These are phyloP conservation scores for Brachionus calyciflorus DNA, from an alignment of 1,140 invertebrate species.

Conservation along the genomic window DNA sequence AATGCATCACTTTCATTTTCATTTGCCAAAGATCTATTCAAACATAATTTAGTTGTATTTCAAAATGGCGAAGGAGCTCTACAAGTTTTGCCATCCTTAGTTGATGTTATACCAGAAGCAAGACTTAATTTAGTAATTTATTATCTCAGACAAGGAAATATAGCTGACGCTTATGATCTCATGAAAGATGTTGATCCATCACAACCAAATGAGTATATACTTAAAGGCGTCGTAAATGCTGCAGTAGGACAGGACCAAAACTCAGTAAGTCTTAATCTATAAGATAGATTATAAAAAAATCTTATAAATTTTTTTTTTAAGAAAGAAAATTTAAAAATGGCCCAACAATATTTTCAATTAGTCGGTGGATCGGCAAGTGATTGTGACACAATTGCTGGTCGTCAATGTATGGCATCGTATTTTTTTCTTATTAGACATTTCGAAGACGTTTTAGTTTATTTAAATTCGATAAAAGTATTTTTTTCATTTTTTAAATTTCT, in stretches of 20 bases:
- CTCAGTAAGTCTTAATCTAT: conserved; percentile 67
- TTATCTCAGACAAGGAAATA: conserved; percentile 81
- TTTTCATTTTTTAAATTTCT: not conserved
- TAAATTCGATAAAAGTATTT: conserved; percentile 86
- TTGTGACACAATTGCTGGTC: conserved; percentile 74
- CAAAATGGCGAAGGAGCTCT: conserved; percentile 87
- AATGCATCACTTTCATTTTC: conserved; percentile 73
- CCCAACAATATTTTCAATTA: conserved; percentile 91
- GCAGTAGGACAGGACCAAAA: conserved; percentile 84
- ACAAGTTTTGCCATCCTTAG: conserved; percentile 79
- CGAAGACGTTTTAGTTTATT: conserved; percentile 89
- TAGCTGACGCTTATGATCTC: conserved; percentile 81
- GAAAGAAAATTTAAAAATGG: conserved; percentile 87
- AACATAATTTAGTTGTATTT: conserved; percentile 90
- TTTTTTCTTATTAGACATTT: conserved; percentile 90
- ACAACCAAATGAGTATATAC: conserved; percentile 89
- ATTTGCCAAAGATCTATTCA: conserved; percentile 86
- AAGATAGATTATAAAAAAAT: not conserved
- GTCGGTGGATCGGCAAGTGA: conserved; percentile 92
- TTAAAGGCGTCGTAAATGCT: conserved; percentile 92
- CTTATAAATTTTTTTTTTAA: conserved; percentile 61
- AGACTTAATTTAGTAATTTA: conserved; percentile 92
- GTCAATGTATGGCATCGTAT: conserved; percentile 94
- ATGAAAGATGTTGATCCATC: conserved; percentile 88
- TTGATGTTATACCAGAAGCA: conserved; percentile 94